phyloP scores from a whole-genome alignment of 2,888 invertebrate species.

The Psococerastis gibbosa region DNA sequence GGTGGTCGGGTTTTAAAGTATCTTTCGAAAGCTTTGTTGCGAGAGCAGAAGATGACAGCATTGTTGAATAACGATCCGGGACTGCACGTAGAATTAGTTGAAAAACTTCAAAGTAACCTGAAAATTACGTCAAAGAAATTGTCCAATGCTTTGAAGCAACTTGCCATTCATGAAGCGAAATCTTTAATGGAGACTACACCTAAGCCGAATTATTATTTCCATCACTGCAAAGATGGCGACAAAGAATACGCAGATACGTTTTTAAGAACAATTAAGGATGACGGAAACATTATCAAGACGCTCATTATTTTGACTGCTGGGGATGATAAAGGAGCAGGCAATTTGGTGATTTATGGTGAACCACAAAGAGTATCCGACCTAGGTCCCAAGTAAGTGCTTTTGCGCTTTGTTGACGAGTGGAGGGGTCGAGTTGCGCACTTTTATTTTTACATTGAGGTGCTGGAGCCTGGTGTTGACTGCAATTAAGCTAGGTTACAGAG shows the following conservation, averaged over 20 bases:
- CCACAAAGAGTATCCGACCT: constrained; percentile 31
- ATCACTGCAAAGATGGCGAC: constrained; percentile 55
- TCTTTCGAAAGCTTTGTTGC: constrained; percentile 37
- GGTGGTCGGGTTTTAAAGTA: constrained; percentile 46
- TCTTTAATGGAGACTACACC: constrained; percentile 32
- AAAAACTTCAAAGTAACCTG: constrained; percentile 48
- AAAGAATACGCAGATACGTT: constrained; percentile 52
- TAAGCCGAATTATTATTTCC: constrained; percentile 33
- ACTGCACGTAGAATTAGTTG: constrained; percentile 48
- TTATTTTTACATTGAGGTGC: too few species aligned
- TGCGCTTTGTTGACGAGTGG: constrained; percentile 18
- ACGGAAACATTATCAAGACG: constrained; percentile 31
- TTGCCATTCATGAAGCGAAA: constrained; percentile 43
- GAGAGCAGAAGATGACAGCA: constrained; percentile 46
- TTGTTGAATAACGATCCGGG: constrained; percentile 50
- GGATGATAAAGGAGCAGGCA: constrained; percentile 33
- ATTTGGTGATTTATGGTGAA: constrained; percentile 25
- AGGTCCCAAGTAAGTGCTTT: constrained; percentile 36
- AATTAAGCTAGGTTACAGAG: too few species aligned
- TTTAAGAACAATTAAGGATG: constrained; percentile 33
- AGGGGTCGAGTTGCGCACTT: too few species aligned
- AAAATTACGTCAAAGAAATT: constrained; percentile 43
- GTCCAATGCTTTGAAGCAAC: constrained; percentile 41
- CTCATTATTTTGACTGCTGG: constrained; percentile 49
- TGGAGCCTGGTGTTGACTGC: too few species aligned